Base-by-base conservation (phyloP, 2,888 invertebrate species). In the Andrena camellia region DNA sequence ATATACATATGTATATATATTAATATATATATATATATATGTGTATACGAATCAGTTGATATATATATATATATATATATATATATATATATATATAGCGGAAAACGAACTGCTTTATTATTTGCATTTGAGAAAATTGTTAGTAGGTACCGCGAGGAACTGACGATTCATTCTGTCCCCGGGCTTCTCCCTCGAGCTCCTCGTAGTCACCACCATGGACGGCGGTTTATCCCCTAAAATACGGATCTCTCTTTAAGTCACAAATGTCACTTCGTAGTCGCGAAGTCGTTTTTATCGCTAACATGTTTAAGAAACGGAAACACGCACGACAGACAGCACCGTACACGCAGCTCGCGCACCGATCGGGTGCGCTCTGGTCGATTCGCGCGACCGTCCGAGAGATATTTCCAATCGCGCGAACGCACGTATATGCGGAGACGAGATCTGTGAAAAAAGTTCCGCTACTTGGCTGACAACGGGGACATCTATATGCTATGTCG, bases 141-240 rank as follows among this genome's bases (percentile, higher is more conserved):
- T 78, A 83, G 87, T 86, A 88, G 91, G 95, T 97, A 98, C 98
- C 97, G 97, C 97, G 95, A 98, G 95, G 95, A 98, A 98, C 95
- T 97, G 97, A 93, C 97, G 97, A 96, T 97, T 97, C 95, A 96
- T 96, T 94, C 96, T 96, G 94, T 97, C 97, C 94, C 96, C 95
- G 94, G 96, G 95, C 95, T 96, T 96, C 95, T 96, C 96, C 95
- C 95, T 96, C 84, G 90, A 87, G 88, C 91, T 91, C 90, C 92
- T 91, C 84, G 91, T 89, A 86, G 89, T 85, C 81, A 89, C 87
- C 81, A 88, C 90, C 87, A 92, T 88, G 82, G 88, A 71, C 86
- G 89, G 88, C 85, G 92, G 91, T 90, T 93, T 93, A 88, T 93
- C 93, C 86, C 93, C 93, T 93, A 94, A 91, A 89, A 88, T 42